Evolutionary conservation across 2,113 vertebrate genomes (phyloP), one percentile per base, ranked within the genome.

Genomic region (Muntiacus reevesi): DNA sequence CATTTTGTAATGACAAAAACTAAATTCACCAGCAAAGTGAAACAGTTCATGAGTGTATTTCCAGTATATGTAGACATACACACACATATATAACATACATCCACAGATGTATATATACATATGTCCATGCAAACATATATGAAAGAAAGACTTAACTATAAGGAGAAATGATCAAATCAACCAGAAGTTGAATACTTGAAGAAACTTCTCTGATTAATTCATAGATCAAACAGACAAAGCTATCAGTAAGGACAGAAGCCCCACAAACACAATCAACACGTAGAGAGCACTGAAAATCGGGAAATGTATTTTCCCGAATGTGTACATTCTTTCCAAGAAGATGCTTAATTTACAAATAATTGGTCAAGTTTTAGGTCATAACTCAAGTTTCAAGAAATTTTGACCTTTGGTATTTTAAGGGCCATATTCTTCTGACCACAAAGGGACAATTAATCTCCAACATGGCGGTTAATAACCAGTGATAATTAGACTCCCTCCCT

Each of bases 1-100:
- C 21, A 84, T 64, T 97, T 71, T 43, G 13, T 52, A 94, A 55
- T 94, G 86, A 92, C 71, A 54, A 88, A 91, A 62, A 33, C 40
- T 54, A 87, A 94, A 83, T 94, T 94, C 5, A 57, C 23, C 2
- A 55, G 54, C 79, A 94, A 95, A 91, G 54, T 82, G 30, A 76
- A 89, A 67, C 1, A 96, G 47, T 94, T 93, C 59, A 54, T 30
- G 94, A 60, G 23, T 55, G 50, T 55, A 62, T 87, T 86, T 93
- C 10, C 90, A 81, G 62, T 62, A 64, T 54, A 30, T 40, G n/a
- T 71, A 74, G 36, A 6, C 25, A 4, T 3, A 16, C 59, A 45
- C 25, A 33, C 5, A 40, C 52, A 54, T 52, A 52, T 21, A 36
- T 40, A 36, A 71, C 4, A 40, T 9, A 2, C 4, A 33, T 27